Evolutionary conservation across 2,888 invertebrate genomes (phyloP).

Genomic region (Coleophora deauratella): DNA sequence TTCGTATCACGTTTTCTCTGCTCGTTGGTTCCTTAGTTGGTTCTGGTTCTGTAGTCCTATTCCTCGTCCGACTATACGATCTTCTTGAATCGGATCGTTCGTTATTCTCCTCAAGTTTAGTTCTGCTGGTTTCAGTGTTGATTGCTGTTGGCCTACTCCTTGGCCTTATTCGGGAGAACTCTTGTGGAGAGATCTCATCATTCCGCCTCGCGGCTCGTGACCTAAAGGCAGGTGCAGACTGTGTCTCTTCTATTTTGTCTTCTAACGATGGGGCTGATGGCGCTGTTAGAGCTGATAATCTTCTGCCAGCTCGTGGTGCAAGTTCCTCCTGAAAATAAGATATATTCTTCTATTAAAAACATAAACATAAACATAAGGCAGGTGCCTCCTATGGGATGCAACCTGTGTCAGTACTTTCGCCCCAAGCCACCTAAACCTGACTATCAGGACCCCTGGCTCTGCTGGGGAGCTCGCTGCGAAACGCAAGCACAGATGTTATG

Average conservation of each 20-base stretch:
- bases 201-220: conserved; percentile 42
- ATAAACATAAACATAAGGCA: not conserved
- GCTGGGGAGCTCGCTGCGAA: too few species aligned
- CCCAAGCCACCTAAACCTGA: too few species aligned
- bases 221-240: conserved; percentile 41
- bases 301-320: conserved; percentile 40
- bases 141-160: conserved; percentile 32
- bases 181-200: conserved; percentile 36
- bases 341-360: not conserved
- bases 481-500: too few species aligned
- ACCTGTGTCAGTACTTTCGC: too few species aligned
- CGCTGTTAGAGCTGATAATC: conserved; percentile 33
- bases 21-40: conserved; percentile 27
- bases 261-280: conserved; percentile 31
- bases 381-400: too few species aligned
- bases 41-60: conserved; percentile 32
- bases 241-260: conserved; percentile 21
- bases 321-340: conserved; percentile 49
- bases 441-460: too few species aligned
- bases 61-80: conserved; percentile 46
- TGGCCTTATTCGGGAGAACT: conserved; percentile 36
- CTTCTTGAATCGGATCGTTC: conserved; percentile 58
- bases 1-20: conserved; percentile 34
- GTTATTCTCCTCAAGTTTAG: conserved; percentile 32
- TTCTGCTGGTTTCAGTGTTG: conserved; percentile 24